Percentiles rank a stretch among this genome's conserved stretches.
Evolutionary conservation across 2,797 vertebrate species (phyloP).

Genomic region (Bufotes viridis): DNA sequence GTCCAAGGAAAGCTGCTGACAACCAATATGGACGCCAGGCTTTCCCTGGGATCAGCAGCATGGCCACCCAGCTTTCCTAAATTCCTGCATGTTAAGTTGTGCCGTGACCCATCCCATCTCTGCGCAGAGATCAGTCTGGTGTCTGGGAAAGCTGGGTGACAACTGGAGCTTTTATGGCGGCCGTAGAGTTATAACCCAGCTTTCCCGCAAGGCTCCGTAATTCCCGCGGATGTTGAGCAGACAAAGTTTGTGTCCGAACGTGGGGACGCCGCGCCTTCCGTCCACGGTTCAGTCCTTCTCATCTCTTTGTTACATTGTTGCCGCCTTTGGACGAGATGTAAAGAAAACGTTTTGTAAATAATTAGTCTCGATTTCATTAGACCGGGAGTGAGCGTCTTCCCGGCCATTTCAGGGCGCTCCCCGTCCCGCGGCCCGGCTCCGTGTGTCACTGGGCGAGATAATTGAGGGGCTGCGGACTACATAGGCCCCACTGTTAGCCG

Average conservation of each 20-base stretch:
- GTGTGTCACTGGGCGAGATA: slow-evolving; percentile 53
- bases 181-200: background rate
- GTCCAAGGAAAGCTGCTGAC: too few species aligned
- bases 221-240: too few species aligned
- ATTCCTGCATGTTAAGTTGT: too few species aligned
- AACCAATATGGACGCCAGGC: too few species aligned
- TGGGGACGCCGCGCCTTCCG: too few species aligned
- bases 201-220: background rate
- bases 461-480: slow-evolving; percentile 42
- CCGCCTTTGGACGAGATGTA: background rate
- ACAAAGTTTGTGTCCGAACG: too few species aligned
- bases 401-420: background rate
- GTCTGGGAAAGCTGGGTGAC: too few species aligned
- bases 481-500: slow-evolving; percentile 44
- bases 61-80: too few species aligned
- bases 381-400: background rate
- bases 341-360: slow-evolving; percentile 2
- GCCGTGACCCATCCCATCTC: too few species aligned
- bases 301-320: background rate
- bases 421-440: slow-evolving; percentile 14
- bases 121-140: too few species aligned
- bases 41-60: too few species aligned
- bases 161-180: too few species aligned
- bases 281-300: background rate
- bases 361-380: background rate